Conservation (phyloP, 2,113 vertebrate genomes). For the Podocnemis expansa region DNA sequence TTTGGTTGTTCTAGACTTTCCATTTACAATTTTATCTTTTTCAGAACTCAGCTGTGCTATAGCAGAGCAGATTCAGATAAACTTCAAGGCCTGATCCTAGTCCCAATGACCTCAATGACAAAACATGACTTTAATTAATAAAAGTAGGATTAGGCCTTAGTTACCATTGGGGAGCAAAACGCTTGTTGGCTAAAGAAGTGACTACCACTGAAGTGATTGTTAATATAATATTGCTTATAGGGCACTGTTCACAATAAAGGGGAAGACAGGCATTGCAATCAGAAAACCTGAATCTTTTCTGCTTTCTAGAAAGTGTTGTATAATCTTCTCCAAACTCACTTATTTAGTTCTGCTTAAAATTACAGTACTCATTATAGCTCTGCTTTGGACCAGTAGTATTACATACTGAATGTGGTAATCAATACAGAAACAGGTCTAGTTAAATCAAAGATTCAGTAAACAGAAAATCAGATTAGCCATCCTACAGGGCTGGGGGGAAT, state of each 20-base stretch:
- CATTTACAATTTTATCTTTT: background rate
- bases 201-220: slow-evolving; percentile 43
- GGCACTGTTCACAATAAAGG: slow-evolving; percentile 8
- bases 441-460: slow-evolving; percentile 23
- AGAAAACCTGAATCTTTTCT: background rate
- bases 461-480: accelerated
- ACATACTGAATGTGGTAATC: accelerated
- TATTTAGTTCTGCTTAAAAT: background rate
- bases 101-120: slow-evolving; percentile 12
- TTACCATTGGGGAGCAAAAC: background rate
- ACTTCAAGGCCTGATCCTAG: background rate
- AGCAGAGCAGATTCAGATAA: slow-evolving; percentile 8
- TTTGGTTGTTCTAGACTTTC: slow-evolving; percentile 2
- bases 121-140: slow-evolving; percentile 55
- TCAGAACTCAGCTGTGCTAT: background rate
- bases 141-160: slow-evolving; percentile 9
- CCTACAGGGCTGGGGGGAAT: background rate
- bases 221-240: slow-evolving; percentile 56
- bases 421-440: background rate
- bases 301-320: background rate
- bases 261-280: slow-evolving; percentile 15
- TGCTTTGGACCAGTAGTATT: background rate
- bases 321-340: background rate
- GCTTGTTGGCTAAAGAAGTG: slow-evolving; percentile 50
- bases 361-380: background rate